These are phyloP conservation scores for Enteromius unitaeniatus DNA, from an alignment of 2,797 vertebrate genomes.

Conservation along the genomic window DNA sequence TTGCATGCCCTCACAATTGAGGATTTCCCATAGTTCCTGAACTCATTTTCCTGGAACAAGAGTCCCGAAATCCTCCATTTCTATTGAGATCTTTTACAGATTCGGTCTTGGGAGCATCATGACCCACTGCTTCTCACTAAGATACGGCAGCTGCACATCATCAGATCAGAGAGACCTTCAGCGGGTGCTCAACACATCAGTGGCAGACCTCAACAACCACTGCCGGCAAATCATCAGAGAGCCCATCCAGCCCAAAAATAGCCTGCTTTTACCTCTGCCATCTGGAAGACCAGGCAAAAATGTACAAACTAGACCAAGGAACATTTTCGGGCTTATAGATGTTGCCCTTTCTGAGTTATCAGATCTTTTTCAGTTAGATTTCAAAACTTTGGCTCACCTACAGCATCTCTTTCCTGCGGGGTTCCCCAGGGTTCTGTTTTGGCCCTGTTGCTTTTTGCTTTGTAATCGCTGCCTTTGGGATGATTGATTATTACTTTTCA, in stretches of 20 bases:
- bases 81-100: conserved; percentile 23
- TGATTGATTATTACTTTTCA: not conserved
- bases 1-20: conserved; percentile 2
- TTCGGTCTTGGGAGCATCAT: conserved; percentile 26
- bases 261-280: conserved; percentile 33
- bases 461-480: not conserved
- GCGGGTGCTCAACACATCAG: conserved; percentile 26
- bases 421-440: not conserved
- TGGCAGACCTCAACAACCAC: conserved; percentile 28
- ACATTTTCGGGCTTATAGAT: not conserved
- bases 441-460: not conserved
- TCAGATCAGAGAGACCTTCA: conserved; percentile 37
- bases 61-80: conserved; percentile 11
- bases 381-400: not conserved
- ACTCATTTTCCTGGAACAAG: not conserved
- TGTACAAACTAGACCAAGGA: not conserved
- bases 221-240: conserved; percentile 35
- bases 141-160: conserved; percentile 39
- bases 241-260: conserved; percentile 31
- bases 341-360: not conserved
- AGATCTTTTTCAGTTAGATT: not conserved
- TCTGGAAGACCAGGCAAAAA: conserved; percentile 30
- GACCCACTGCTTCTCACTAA: conserved; percentile 24
- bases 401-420: not conserved
- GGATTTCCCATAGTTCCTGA: not conserved